These are phyloP conservation scores for Acromyrmex heyeri DNA, from an alignment of 1,140 invertebrate genomes.

Conservation along the genomic window DNA sequence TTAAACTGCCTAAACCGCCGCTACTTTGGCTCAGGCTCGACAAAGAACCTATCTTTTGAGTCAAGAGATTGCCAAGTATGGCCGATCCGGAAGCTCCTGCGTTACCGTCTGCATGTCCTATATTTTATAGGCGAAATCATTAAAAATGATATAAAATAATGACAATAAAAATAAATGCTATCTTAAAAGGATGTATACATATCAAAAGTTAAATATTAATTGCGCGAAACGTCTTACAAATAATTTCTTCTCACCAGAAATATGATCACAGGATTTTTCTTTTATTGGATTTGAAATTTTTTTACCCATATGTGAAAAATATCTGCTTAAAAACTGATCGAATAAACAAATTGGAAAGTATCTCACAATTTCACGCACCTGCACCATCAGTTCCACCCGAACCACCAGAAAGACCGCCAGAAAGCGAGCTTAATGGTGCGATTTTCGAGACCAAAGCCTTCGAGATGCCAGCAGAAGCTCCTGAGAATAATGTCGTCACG, in stretches of 20 bases:
- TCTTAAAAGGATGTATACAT: background rate
- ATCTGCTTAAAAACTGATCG: background rate
- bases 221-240: background rate
- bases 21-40: constrained; percentile 69
- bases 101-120: constrained; percentile 21
- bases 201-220: background rate
- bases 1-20: constrained; percentile 59
- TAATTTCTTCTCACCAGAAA: background rate
- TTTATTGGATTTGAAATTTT: background rate
- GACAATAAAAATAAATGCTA: background rate
- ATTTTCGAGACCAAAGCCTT: constrained; percentile 81
- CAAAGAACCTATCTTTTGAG: constrained; percentile 69
- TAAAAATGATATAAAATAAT: background rate
- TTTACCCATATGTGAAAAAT: background rate
- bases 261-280: background rate
- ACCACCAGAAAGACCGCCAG: constrained; percentile 77
- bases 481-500: constrained; percentile 80
- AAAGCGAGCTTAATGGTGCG: constrained; percentile 81
- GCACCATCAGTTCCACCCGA: constrained; percentile 5
- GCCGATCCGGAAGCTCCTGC: constrained; percentile 29
- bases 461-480: constrained; percentile 77
- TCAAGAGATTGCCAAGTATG: constrained; percentile 71
- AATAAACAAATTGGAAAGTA: background rate
- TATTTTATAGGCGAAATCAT: constrained; percentile 1
- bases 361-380: constrained; percentile 5